Conservation (phyloP, 2,888 invertebrate genomes). For the Sabellastarte sp. region DNA sequence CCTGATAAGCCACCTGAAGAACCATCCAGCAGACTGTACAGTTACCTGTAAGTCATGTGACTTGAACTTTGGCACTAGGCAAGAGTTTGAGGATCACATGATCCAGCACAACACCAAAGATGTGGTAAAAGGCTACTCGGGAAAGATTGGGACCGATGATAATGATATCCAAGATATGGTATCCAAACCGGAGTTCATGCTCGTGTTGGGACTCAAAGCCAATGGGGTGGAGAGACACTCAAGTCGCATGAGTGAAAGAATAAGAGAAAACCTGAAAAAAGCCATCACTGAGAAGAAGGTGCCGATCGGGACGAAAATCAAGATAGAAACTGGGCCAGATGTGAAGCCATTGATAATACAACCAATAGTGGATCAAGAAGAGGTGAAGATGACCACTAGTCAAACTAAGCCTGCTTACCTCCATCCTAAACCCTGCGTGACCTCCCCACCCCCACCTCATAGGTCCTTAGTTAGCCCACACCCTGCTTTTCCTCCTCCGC, state of each 20-base stretch:
- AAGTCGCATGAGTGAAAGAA: background rate
- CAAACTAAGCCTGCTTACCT: too few species aligned
- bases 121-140: constrained; percentile 18
- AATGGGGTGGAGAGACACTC: background rate
- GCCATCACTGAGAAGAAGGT: background rate
- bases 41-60: constrained; percentile 51
- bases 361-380: too few species aligned
- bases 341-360: background rate
- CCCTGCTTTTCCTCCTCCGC: background rate
- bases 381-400: too few species aligned
- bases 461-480: too few species aligned
- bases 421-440: background rate
- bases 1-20: constrained; percentile 48
- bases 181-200: constrained; percentile 26
- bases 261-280: too few species aligned
- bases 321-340: background rate
- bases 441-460: background rate
- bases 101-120: constrained; percentile 38
- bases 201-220: constrained; percentile 19
- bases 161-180: constrained; percentile 36
- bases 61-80: constrained; percentile 68
- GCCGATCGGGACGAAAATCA: background rate
- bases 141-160: constrained; percentile 24
- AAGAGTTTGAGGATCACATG: constrained; percentile 46
- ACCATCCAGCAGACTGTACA: constrained; percentile 45